These are phyloP conservation scores for Picathartes gymnocephalus DNA, from an alignment of 2,113 vertebrate species.

Conservation along the genomic window DNA sequence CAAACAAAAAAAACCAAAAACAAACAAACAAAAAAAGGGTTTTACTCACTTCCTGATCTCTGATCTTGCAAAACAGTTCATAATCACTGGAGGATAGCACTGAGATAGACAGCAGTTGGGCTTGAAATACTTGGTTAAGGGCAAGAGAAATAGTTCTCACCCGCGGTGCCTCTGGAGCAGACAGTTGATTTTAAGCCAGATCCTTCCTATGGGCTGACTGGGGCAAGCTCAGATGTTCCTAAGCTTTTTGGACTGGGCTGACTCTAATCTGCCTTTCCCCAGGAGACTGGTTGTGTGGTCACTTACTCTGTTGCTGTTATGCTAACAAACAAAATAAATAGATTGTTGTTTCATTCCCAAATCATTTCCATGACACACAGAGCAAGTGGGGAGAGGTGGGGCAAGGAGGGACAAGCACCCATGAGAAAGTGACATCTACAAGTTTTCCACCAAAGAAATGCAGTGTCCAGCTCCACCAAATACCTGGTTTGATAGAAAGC, in stretches of 20 bases:
- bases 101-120: not conserved
- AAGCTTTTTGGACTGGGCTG: not conserved
- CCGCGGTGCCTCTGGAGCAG: not conserved
- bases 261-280: not conserved
- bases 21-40: too few species aligned
- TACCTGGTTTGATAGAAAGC: not conserved
- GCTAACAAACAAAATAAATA: not conserved
- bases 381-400: not conserved
- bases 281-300: not conserved
- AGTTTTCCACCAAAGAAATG: not conserved
- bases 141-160: not conserved
- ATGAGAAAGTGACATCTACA: not conserved
- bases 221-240: not conserved
- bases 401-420: not conserved
- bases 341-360: not conserved
- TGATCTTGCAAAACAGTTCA: not conserved
- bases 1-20: too few species aligned
- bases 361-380: not conserved
- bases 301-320: not conserved
- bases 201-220: not conserved
- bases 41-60: slow-evolving; percentile 12
- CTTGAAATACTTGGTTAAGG: not conserved
- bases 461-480: not conserved
- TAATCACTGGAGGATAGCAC: not conserved
- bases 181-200: not conserved